A percentile compares a stretch with the other conserved stretches of the same genome.
phyloP scores from a whole-genome alignment of 2,888 invertebrate species.

The Molanna angustata region DNA sequence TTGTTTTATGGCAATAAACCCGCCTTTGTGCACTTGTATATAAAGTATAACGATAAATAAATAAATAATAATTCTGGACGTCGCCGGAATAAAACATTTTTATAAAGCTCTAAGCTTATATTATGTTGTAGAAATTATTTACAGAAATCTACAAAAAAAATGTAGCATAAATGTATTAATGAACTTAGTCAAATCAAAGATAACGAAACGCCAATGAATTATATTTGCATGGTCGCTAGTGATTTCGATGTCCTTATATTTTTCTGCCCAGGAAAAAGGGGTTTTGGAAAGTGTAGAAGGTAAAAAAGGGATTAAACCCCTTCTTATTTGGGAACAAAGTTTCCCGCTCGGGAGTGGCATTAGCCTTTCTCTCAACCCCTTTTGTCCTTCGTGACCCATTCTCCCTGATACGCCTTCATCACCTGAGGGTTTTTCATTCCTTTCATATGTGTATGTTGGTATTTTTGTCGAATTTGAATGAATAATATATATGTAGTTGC shows the following conservation, averaged over 20 bases:
- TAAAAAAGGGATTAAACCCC: conserved; percentile 33
- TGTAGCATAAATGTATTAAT: not conserved
- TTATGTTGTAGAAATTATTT: no score
- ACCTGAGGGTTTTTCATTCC: conserved; percentile 12
- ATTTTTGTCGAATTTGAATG: no score
- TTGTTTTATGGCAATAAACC: no score
- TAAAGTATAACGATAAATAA: no score
- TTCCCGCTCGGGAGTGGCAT: conserved; percentile 31
- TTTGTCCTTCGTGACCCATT: not conserved
- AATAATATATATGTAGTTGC: no score
- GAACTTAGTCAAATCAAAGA: no score
- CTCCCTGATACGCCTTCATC: no score
- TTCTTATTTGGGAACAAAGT: conserved; percentile 31
- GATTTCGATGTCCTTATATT: conserved; percentile 28
- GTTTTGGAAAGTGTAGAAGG: conserved; percentile 33
- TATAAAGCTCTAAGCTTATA: no score
- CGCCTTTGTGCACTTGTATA: no score
- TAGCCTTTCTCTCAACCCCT: conserved; percentile 20
- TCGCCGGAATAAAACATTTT: no score
- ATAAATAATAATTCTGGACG: no score
- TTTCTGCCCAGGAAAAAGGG: conserved; percentile 31
- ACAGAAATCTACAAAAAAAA: no score
- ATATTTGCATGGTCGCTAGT: conserved; percentile 31
- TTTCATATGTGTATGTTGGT: conserved; percentile 17
- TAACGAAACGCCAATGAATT: not conserved